Conservation (phyloP, 2,888 invertebrate genomes). For the Clanis bilineata region DNA sequence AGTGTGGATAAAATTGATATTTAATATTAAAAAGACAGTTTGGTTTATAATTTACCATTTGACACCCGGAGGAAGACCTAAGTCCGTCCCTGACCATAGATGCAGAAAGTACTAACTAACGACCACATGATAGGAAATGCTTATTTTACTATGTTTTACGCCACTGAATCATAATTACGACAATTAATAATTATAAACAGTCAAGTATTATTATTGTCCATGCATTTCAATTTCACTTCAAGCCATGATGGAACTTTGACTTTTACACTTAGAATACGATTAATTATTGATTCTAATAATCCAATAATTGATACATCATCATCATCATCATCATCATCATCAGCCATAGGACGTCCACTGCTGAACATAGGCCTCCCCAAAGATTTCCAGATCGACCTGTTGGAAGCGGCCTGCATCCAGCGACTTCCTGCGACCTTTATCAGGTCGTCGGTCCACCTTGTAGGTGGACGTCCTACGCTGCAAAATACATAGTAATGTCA, state of each 20-base stretch:
- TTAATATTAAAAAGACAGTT: background rate
- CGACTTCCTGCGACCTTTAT: no score
- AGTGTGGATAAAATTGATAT: background rate
- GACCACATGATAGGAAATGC: constrained; percentile 25
- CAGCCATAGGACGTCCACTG: no score
- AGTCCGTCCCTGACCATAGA: background rate
- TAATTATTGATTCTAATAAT: background rate
- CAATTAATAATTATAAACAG: constrained; percentile 14
- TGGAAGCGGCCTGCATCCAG: no score
- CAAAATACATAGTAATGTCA: background rate
- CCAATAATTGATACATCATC: constrained; percentile 5
- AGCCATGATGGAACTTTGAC: background rate
- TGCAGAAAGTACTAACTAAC: background rate
- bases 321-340: no score
- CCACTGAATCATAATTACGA: constrained; percentile 14
- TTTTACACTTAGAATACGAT: background rate
- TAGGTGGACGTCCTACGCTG: no score
- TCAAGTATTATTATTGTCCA: constrained; percentile 19
- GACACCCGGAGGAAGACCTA: background rate
- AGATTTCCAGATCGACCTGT: no score
- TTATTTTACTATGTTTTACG: background rate
- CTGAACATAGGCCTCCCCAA: no score
- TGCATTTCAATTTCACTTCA: constrained; percentile 8
- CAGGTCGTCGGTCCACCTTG: no score
- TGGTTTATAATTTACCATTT: background rate